Conservation (phyloP, 2,888 invertebrate species). For the Gnatocerus cornutus region DNA sequence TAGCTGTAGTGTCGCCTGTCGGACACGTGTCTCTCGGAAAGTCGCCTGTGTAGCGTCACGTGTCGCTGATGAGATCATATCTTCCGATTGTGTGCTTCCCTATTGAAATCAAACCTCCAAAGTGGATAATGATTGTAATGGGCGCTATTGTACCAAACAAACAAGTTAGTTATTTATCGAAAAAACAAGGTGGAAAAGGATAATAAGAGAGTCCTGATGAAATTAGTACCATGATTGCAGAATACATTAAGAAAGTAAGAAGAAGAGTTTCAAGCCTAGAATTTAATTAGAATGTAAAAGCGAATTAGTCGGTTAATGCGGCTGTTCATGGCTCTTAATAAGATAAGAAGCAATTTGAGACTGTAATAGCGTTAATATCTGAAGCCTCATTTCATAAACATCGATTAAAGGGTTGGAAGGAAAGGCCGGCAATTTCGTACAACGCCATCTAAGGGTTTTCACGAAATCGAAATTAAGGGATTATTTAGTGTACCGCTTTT, state of each 20-base stretch:
- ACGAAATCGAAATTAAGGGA: neutral
- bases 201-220: constrained; percentile 16
- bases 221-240: constrained; percentile 46
- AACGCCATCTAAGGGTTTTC: constrained; percentile 8
- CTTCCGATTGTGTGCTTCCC: constrained; percentile 39
- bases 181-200: constrained; percentile 8
- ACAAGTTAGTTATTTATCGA: constrained; percentile 9
- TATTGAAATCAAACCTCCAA: constrained; percentile 46
- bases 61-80: constrained; percentile 47
- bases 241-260: constrained; percentile 47
- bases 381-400: constrained; percentile 71
- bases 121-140: constrained; percentile 47
- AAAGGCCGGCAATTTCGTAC: constrained; percentile 50
- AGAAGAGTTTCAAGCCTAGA: constrained; percentile 52
- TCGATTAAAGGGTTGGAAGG: constrained; percentile 68
- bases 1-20: constrained; percentile 4
- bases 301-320: constrained; percentile 69
- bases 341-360: constrained; percentile 71
- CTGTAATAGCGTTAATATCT: constrained; percentile 70
- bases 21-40: constrained; percentile 40
- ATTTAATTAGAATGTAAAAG: constrained; percentile 69
- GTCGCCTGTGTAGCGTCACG: constrained; percentile 24
- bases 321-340: constrained; percentile 70
- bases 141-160: constrained; percentile 19
- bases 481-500: constrained; percentile 7